Base-by-base conservation (phyloP, 1,140 invertebrate genomes). In the Harpegnathos saltator region DNA sequence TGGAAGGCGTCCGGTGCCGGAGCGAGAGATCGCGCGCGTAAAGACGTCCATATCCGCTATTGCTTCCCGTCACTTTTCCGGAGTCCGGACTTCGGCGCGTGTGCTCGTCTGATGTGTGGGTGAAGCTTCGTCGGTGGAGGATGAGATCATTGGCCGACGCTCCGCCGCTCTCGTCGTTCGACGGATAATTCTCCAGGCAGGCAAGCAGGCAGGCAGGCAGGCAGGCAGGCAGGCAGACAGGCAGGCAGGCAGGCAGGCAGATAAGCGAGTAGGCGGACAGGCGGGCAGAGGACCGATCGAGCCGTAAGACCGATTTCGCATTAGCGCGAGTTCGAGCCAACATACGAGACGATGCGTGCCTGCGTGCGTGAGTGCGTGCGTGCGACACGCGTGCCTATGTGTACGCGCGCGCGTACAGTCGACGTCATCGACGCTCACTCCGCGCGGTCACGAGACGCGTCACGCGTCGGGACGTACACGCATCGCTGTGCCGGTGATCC, bases 261-360 rank as follows among this genome's bases (percentile, higher is more conserved):
- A n/a, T n/a, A n/a, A n/a, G n/a, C n/a, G n/a, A n/a, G n/a, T n/a
- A n/a, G n/a, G n/a, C n/a, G n/a, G n/a, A n/a, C n/a, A n/a, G n/a
- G n/a, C n/a, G n/a, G n/a, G 33, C 38, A 44, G 48, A 48, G 62
- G 29, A 33, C 77, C 61, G 62, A 75, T 66, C n/a, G 50, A 88
- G 86, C 91, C 92, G 93, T 94, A 92, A 94, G 93, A 89, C 69
- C 19, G 52, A 58, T 63, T 68, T 75, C 65, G 82, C 52, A 44
- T 65, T 61, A 44, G 59, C 54, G 17, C 19, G 52, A 72, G 62
- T 54, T 33, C 50, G 12, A 29, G 19, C 52, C 4, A 9, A 29
- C n/a, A 19, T 72, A 48, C 44, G 63, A n/a, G 12, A 19, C 33
- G 38, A 48, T 48, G 59, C 38, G 33, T 24, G 63, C 50, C 15